Evolutionary conservation across 2,888 invertebrate genomes (phyloP), one percentile per base, ranked within the genome.

Genomic region (Cerceris ruficornis): DNA sequence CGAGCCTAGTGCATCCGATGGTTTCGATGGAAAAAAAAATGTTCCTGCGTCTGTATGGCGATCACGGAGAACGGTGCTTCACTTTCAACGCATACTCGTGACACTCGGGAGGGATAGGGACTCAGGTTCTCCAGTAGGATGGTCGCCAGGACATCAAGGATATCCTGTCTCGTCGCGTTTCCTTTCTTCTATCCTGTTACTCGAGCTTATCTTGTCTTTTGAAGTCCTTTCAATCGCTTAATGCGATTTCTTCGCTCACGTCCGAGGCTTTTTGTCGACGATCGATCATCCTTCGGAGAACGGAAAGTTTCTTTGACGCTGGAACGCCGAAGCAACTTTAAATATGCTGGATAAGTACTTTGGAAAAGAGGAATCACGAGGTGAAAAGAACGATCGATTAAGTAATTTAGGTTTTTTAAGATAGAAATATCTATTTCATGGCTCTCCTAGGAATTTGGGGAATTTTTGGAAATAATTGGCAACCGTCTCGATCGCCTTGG

Each of bases 101-200:
- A 61, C 43, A 59, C 77, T 80, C 80, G 60, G 41, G 43, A 55
- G 83, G 81, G 82, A 75, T 86, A 88, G 87, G 88, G 77, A 52
- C 75, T 54, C 84, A 88, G 82, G 62, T 54, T 11, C 17, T 64
- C 60, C 57, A 85, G 84, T 60, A 78, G 83, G 83, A 80, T 69
- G 15, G 58, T 61, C 49, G 73, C 15, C 9, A 42, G 43, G 42
- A 57, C 59, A 69, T 58, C 17, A 28, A 54, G 57, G 52, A 61
- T 28, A 52, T 64, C 65, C 61, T 67, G 43, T 6, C 50, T 14
- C 1, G 39, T 67, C 14, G 43, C 55, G 50, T 41, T 13, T 55
- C 54, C 49, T 17, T 85, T 50, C 72, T 88, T 65, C 58, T 66
- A 75, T 81, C 89, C 89, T 88, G 83, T 75, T 88, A 88, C 70